A percentile compares a stretch with the other conserved stretches of the same genome.
These are phyloP conservation scores for Platycnemis pennipes DNA, from an alignment of 2,888 invertebrate genomes.

Conservation along the genomic window DNA sequence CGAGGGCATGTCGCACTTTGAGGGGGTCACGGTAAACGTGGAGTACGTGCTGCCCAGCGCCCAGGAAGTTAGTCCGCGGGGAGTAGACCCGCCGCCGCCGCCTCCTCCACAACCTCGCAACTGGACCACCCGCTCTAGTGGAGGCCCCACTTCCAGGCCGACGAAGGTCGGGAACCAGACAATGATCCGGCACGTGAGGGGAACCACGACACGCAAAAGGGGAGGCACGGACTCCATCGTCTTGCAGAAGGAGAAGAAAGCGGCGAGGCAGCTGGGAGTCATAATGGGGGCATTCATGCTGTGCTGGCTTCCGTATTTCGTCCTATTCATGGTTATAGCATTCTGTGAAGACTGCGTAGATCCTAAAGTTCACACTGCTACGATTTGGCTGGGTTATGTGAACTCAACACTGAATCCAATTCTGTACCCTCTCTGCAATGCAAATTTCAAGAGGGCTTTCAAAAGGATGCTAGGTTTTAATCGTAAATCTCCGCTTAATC, in stretches of 20 bases:
- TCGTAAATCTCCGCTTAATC: neutral
- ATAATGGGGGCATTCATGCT: conserved; percentile 82
- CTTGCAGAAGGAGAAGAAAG: conserved; percentile 78
- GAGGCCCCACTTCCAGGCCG: neutral
- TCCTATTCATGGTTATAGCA: conserved; percentile 81
- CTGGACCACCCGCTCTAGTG: conserved; percentile 3
- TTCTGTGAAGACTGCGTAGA: conserved; percentile 79
- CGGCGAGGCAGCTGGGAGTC: conserved; percentile 82
- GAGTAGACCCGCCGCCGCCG: neutral
- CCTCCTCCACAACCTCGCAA: neutral
- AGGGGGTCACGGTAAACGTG: conserved; percentile 74
- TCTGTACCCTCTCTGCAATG: conserved; percentile 80
- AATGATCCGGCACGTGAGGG: neutral
- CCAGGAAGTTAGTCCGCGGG: neutral
- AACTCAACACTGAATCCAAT: conserved; percentile 81
- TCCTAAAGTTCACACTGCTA: conserved; percentile 78
- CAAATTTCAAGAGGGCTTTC: conserved; percentile 78
- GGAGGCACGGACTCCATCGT: conserved; percentile 69
- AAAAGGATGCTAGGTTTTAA: conserved; percentile 75
- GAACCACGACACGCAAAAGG: conserved; percentile 17
- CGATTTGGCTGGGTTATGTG: conserved; percentile 80
- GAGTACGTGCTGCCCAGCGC: conserved; percentile 72
- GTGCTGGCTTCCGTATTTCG: conserved; percentile 83
- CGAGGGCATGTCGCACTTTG: conserved; percentile 70
- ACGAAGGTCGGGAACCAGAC: neutral